phyloP scores from a whole-genome alignment of 2,113 vertebrate genomes.

The Apistogramma diplotaenia region DNA sequence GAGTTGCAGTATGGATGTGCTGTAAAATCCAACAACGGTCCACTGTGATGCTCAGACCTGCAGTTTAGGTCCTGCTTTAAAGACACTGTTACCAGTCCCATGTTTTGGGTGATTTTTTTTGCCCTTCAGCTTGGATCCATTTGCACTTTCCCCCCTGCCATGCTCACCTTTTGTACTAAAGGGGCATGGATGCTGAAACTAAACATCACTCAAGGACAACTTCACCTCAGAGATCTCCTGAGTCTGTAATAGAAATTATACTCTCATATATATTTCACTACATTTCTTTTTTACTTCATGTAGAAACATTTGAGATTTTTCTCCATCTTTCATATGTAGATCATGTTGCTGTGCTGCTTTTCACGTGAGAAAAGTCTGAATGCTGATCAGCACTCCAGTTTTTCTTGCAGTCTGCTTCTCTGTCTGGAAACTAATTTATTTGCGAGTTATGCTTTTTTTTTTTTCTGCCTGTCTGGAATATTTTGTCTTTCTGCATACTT shows the following conservation, averaged over 20 bases:
- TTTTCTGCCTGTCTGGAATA: background rate
- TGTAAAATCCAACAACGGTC: slow-evolving; percentile 48
- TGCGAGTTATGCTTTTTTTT: background rate
- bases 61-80: slow-evolving; percentile 51
- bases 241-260: slow-evolving; percentile 16
- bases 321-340: slow-evolving; percentile 9
- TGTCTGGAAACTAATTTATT: slow-evolving; percentile 48
- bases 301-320: slow-evolving; percentile 23
- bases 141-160: slow-evolving; percentile 52
- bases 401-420: background rate
- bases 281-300: slow-evolving; percentile 36
- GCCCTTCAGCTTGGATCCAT: slow-evolving; percentile 30
- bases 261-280: slow-evolving; percentile 42
- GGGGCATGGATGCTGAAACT: slow-evolving; percentile 23
- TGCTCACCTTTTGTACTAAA: slow-evolving; percentile 23
- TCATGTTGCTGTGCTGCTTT: slow-evolving; percentile 4
- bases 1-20: slow-evolving; percentile 35
- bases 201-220: slow-evolving; percentile 38
- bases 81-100: slow-evolving; percentile 17
- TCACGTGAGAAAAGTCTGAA: slow-evolving; percentile 10
- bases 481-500: slow-evolving; percentile 19
- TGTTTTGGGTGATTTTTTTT: slow-evolving; percentile 25
- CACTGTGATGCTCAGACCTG: slow-evolving; percentile 65
- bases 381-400: background rate
- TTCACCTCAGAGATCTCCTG: slow-evolving; percentile 32